A percentile compares a stretch with the other conserved stretches of the same genome.
Evolutionary conservation across 2,888 invertebrate genomes (phyloP).

Genomic region (Deilephila porcellus): DNA sequence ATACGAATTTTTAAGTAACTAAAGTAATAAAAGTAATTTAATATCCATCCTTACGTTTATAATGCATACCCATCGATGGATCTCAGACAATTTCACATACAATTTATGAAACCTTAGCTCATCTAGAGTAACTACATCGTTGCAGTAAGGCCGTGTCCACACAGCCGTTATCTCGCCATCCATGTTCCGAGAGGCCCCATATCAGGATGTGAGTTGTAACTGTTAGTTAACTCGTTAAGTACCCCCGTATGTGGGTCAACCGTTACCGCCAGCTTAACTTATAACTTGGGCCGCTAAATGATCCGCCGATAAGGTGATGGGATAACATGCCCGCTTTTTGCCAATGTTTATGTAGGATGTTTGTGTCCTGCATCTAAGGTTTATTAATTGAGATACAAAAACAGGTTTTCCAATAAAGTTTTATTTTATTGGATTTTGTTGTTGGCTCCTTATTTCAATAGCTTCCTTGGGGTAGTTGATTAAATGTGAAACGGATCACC

Average conservation of each 20-base stretch:
- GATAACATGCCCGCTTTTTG: conserved; percentile 14
- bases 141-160: conserved; percentile 54
- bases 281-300: conserved; percentile 48
- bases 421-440: not conserved
- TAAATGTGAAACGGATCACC: no score
- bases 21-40: no score
- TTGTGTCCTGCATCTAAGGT: not conserved
- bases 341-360: conserved; percentile 17
- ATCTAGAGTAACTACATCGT: conserved; percentile 48
- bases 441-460: not conserved
- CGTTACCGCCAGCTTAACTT: conserved; percentile 66
- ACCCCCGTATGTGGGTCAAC: conserved; percentile 68
- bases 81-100: no score
- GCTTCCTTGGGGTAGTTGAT: not conserved
- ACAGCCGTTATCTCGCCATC: conserved; percentile 75
- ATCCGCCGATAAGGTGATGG: conserved; percentile 35
- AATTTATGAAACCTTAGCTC: conserved; percentile 28
- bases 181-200: conserved; percentile 73
- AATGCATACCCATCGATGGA: no score
- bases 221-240: conserved; percentile 65
- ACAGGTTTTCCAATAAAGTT: not conserved
- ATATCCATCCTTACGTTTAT: no score
- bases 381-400: conserved; percentile 1
- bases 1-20: no score
- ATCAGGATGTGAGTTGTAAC: conserved; percentile 73